Percentiles rank a stretch among this genome's conserved stretches.
Conservation (phyloP, 2,888 invertebrate species). For the Ctenicera cuprea region DNA sequence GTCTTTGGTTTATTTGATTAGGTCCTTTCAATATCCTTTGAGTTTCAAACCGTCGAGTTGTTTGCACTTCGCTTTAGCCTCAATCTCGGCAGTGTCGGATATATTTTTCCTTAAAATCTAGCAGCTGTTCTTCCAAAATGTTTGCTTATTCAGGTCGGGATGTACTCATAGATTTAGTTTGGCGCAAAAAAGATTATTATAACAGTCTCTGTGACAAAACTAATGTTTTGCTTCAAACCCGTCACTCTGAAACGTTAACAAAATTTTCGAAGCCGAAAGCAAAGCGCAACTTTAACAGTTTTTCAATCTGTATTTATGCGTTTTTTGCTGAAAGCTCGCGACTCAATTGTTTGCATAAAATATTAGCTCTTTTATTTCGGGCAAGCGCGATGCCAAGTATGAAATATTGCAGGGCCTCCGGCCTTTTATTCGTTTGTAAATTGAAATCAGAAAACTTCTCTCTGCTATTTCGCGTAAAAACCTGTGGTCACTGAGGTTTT, state of each 20-base stretch:
- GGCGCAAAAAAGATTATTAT: conserved; percentile 2
- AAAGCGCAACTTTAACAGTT: conserved; percentile 54
- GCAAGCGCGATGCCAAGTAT: conserved; percentile 59
- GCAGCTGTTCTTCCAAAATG: conserved; percentile 42
- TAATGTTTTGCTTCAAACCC: conserved; percentile 33
- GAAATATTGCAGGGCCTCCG: conserved; percentile 60
- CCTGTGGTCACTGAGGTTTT: conserved; percentile 49
- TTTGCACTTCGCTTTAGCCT: conserved; percentile 53
- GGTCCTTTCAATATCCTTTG: conserved; percentile 52
- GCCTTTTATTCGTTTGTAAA: conserved; percentile 61
- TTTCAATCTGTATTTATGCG: conserved; percentile 60
- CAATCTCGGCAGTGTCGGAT: conserved; percentile 26
- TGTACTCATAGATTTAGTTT: conserved; percentile 15
- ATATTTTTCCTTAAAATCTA: conserved; percentile 42
- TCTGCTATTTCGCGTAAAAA: conserved; percentile 52
- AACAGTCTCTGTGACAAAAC: conserved; percentile 18
- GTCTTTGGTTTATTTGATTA: conserved; percentile 55
- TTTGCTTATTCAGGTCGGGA: conserved; percentile 19
- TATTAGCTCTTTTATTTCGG: conserved; percentile 62
- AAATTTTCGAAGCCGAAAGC: conserved; percentile 46
- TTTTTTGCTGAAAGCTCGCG: conserved; percentile 58
- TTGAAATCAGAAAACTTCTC: conserved; percentile 59
- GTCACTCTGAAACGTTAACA: conserved; percentile 28
- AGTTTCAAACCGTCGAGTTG: conserved; percentile 53
- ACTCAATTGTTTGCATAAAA: conserved; percentile 62